Evolutionary conservation across 2,888 invertebrate genomes (phyloP), one percentile per base, ranked within the genome.

Genomic region (Caenorhabditis macrosperma): DNA sequence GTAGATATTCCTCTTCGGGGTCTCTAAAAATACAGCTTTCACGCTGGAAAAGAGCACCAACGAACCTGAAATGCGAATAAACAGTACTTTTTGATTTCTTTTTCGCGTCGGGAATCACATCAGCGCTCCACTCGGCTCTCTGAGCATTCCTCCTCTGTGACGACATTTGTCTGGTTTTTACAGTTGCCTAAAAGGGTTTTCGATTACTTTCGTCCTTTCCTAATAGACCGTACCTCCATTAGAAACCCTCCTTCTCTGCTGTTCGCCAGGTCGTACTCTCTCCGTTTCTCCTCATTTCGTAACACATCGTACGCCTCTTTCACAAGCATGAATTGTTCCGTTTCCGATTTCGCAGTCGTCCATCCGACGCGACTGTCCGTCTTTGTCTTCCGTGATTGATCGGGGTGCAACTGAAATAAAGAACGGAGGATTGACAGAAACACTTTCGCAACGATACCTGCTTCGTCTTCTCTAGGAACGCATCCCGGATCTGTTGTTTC

Each of bases 251-350:
- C 79, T 57, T 79, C 79, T 46, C 74, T 52, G 35, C 74, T 74
- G 22, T 52, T 30, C 22, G 74, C 74, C 41, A 50, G 1, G 50
- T 82, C 82, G 48, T 82, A 82, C 10, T 52, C 71, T 10, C 48
- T 59, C 10, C 82, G 69, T 48, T 82, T 82, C 15, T 82, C 75
- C 26, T 59, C 75, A 52, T 78, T 71, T 33, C 78, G 46, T 15
- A 82, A 38, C 7, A 60, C 52, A 66, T 82, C 82, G 26, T 82
- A 82, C 5, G 82, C 82, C 46, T 82, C 82, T 38, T 82, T 82
- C 20, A 82, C 78, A 24, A 74, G 57, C 78, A 82, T 78, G 33
- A 82, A 82, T 41, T 78, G 72, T 33, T 82, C 82, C 1, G 82
- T 82, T 4, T 71, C 55, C 4, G 82, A 78, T 20, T 41, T 52